phyloP scores from a whole-genome alignment of 1,140 invertebrate genomes.

The Druon quercuslanigerum region DNA sequence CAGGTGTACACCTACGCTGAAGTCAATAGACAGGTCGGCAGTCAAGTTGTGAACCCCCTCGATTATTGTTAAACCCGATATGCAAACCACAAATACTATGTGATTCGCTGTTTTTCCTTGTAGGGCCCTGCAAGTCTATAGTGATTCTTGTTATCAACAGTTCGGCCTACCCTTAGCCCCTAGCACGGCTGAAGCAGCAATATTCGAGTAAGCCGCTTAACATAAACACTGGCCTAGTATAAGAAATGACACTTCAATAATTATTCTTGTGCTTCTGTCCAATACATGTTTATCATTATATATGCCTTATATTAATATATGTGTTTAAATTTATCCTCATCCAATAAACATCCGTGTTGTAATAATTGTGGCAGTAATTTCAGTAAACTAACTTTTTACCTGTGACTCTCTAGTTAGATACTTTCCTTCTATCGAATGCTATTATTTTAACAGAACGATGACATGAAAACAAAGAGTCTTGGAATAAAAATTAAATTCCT shows the following conservation, averaged over 20 bases:
- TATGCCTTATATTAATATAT: constrained; percentile 6
- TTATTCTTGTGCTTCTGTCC: constrained; percentile 38
- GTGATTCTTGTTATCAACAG: constrained; percentile 56
- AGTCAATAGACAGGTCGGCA: too few species aligned
- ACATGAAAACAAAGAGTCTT: not conserved
- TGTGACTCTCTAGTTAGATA: not conserved
- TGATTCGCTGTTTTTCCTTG: constrained; percentile 58
- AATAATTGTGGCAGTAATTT: constrained; percentile 4
- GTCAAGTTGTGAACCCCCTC: too few species aligned
- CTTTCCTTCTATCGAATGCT: not conserved
- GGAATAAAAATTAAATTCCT: not conserved
- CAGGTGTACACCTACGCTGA: too few species aligned
- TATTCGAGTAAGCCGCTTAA: constrained; percentile 56
- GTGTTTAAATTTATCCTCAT: constrained; percentile 4
- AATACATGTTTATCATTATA: constrained; percentile 22
- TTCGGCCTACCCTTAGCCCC: constrained; percentile 54
- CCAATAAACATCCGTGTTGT: constrained; percentile 14
- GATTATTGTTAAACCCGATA: constrained; percentile 5
- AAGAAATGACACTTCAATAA: constrained; percentile 40
- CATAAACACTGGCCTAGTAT: not conserved
- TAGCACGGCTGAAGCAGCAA: constrained; percentile 55
- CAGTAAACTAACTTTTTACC: not conserved
- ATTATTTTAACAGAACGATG: constrained; percentile 1
- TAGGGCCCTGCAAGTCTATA: constrained; percentile 61
- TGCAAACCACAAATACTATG: not conserved